Evolutionary conservation across 2,797 vertebrate species (phyloP), one percentile per base, ranked within the genome.

Genomic region (Thripadectes ignobilis): DNA sequence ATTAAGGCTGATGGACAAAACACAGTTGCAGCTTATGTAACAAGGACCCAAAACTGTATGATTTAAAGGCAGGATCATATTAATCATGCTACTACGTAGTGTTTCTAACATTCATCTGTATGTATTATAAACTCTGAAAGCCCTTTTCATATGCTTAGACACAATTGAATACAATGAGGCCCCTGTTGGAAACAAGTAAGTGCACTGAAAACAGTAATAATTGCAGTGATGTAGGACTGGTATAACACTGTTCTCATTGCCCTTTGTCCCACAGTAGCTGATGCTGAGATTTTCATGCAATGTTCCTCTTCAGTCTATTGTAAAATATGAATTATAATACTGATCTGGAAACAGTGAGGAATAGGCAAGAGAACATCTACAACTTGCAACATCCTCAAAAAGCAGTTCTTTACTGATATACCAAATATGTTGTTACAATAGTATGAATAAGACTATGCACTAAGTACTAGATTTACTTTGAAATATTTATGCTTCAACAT

Each of bases 1-100:
- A 39, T 9, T 20, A 48, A 48, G 67, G 14, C n/a, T 69, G 45
- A 51, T 7, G 65, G 65, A n/a, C n/a, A 82, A 61, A 63, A 54
- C 3, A 0, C 13, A 59, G 45, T 21, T 6, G 0, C 13, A 69
- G 21, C 24, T 27, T 2, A 58, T 36, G 22, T 51, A 73, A n/a
- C n/a, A 27, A 73, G 76, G 41, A 76, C 30, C 6, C 12, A 9
- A 57, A 7, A 5, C 6, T 19, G 22, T 26, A 43, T 41, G 69
- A 77, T 55, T 79, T 43, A 43, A 59, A 41, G 63, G 27, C 4
- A 12, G 19, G 19, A 66, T 76, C 48, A 52, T 46, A 72, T 39
- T 22, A 26, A 41, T 45, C 29, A 49, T 32, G 41, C n/a, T 51
- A 29, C 21, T 30, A 55, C 18, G 30, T 32, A 7, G 1, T 8